phyloP scores from a whole-genome alignment of 1,140 invertebrate genomes.

The Goniozus legneri region DNA sequence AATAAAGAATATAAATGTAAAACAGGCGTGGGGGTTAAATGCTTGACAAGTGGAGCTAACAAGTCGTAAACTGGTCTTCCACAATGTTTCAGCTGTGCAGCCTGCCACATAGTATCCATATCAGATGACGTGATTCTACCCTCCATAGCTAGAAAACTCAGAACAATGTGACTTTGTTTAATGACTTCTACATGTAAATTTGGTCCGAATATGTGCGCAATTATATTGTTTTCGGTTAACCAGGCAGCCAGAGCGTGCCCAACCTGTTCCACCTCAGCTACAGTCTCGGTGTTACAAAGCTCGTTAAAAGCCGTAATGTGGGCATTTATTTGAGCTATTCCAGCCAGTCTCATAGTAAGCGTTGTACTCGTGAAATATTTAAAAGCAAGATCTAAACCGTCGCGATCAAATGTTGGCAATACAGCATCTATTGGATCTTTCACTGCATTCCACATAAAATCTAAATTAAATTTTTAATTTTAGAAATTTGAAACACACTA shows the following conservation, averaged over 20 bases:
- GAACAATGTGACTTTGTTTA: slow-evolving; percentile 89
- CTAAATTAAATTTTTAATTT: slow-evolving; percentile 41
- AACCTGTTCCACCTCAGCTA: slow-evolving; percentile 77
- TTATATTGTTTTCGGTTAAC: slow-evolving; percentile 87
- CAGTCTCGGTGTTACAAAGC: slow-evolving; percentile 79
- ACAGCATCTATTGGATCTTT: slow-evolving; percentile 88
- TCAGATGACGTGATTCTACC: slow-evolving; percentile 86
- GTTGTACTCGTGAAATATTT: slow-evolving; percentile 94
- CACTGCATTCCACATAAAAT: slow-evolving; percentile 91
- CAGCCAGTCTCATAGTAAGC: slow-evolving; percentile 85
- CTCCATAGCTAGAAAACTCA: slow-evolving; percentile 90
- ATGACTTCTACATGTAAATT: slow-evolving; percentile 94
- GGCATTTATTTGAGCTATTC: slow-evolving; percentile 91
- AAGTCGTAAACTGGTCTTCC: slow-evolving; percentile 90
- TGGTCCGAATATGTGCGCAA: slow-evolving; percentile 92
- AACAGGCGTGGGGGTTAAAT: slow-evolving; percentile 81
- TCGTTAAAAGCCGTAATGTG: slow-evolving; percentile 90
- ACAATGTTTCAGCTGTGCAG: slow-evolving; percentile 91
- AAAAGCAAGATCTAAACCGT: slow-evolving; percentile 86
- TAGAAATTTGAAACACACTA: not conserved
- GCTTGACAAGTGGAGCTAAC: slow-evolving; percentile 83
- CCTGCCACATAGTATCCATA: slow-evolving; percentile 90
- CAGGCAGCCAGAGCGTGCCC: slow-evolving; percentile 82
- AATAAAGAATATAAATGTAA: slow-evolving; percentile 83
- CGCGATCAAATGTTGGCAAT: slow-evolving; percentile 76